A percentile compares a stretch with the other conserved stretches of the same genome.
Evolutionary conservation across 2,888 invertebrate species (phyloP).

Genomic region (Portevinia maculata): DNA sequence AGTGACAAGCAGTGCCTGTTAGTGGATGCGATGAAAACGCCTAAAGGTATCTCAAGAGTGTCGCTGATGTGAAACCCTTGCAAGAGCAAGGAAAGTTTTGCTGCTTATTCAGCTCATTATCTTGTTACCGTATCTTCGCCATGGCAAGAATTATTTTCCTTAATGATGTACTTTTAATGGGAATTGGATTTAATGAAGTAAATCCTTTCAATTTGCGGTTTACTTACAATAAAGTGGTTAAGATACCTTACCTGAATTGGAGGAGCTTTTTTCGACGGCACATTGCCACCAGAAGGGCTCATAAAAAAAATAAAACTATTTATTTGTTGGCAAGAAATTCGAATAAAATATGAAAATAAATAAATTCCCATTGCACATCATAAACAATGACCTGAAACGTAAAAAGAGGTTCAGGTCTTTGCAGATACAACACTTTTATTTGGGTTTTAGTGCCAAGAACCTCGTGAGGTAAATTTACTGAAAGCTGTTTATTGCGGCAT

Average conservation of each 20-base stretch:
- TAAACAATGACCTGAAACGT: constrained; percentile 71
- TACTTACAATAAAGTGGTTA: background rate
- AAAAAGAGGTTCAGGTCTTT: constrained; percentile 51
- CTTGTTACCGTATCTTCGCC: constrained; percentile 32
- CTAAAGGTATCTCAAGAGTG: constrained; percentile 41
- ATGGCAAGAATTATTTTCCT: background rate
- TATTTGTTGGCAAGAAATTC: constrained; percentile 52
- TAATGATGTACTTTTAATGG: constrained; percentile 19
- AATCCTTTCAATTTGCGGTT: constrained; percentile 43
- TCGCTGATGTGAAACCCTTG: constrained; percentile 6
- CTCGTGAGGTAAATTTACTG: constrained; percentile 71
- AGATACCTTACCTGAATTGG: constrained; percentile 5
- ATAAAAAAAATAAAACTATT: constrained; percentile 33
- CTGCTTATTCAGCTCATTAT: constrained; percentile 60
- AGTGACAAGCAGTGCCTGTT: constrained; percentile 47
- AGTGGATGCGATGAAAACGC: constrained; percentile 28
- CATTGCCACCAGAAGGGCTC: background rate
- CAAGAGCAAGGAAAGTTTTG: constrained; percentile 35
- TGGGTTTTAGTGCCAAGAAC: constrained; percentile 56
- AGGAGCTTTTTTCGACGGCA: constrained; percentile 7
- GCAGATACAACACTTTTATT: constrained; percentile 70
- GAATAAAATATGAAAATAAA: constrained; percentile 60
- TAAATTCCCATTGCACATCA: constrained; percentile 63
- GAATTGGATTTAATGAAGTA: constrained; percentile 42
- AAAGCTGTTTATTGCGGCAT: constrained; percentile 70